These are phyloP conservation scores for Dyspetes luteomarginatus DNA, from an alignment of 2,888 invertebrate genomes.

Conservation along the genomic window DNA sequence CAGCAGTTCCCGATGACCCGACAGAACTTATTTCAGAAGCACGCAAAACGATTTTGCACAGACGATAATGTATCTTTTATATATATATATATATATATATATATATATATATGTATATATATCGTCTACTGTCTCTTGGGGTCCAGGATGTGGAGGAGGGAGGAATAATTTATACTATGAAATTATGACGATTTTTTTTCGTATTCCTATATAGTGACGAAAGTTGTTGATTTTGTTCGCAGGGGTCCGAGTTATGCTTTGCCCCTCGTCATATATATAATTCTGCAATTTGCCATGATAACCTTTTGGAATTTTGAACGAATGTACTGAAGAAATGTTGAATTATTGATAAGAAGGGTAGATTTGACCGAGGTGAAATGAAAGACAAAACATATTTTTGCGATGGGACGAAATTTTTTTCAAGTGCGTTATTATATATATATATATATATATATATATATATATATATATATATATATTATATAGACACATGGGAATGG, in stretches of 20 bases:
- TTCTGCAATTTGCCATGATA: not conserved
- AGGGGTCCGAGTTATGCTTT: slow-evolving; percentile 21
- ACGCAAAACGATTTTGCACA: slow-evolving; percentile 8
- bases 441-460: too few relatives aligned
- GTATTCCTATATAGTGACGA: slow-evolving; percentile 12
- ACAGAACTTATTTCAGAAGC: slow-evolving; percentile 41
- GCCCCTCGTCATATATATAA: not conserved
- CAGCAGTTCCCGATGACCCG: slow-evolving; percentile 50
- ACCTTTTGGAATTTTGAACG: not conserved
- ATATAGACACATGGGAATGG: not conserved
- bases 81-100: not conserved
- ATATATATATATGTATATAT: not conserved
- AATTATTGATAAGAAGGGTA: not conserved
- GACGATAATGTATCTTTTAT: not conserved
- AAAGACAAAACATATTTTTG: not conserved
- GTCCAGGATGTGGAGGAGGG: not conserved
- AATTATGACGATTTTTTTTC: not conserved
- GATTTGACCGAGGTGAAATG: not conserved
- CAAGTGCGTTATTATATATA: not conserved
- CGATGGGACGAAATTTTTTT: not conserved
- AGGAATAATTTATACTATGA: slow-evolving; percentile 8
- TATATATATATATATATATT: not conserved
- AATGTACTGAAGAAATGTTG: not conserved
- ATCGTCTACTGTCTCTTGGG: not conserved
- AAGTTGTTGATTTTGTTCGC: slow-evolving; percentile 42